A percentile compares a stretch with the other conserved stretches of the same genome.
These are phyloP conservation scores for Cheumatopsyche charites DNA, from an alignment of 1,140 invertebrate species.

Conservation along the genomic window DNA sequence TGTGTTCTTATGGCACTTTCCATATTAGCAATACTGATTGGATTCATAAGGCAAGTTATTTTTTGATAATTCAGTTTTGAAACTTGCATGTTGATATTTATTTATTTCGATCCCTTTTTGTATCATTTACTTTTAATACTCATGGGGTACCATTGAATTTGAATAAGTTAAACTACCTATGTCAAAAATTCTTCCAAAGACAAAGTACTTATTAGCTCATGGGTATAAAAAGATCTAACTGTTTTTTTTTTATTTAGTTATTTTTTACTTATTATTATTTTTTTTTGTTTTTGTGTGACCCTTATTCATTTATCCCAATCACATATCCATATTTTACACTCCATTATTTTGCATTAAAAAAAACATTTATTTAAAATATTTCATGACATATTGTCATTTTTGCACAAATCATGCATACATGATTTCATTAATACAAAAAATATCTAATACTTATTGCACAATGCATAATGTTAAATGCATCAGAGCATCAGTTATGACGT, in stretches of 20 bases:
- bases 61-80: background rate
- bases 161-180: too few relatives aligned
- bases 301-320: background rate
- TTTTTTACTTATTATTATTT: slow-evolving; percentile 27
- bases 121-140: too few relatives aligned
- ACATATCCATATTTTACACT: slow-evolving; percentile 16
- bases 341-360: background rate
- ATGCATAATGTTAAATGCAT: slow-evolving; percentile 21
- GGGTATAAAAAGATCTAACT: too few relatives aligned
- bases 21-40: slow-evolving; percentile 87
- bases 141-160: too few relatives aligned
- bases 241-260: slow-evolving; percentile 27
- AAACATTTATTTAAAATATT: background rate
- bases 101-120: slow-evolving; percentile 5
- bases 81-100: slow-evolving; percentile 18
- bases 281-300: slow-evolving; percentile 52
- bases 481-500: slow-evolving; percentile 61
- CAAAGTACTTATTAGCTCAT: too few relatives aligned
- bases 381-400: too few relatives aligned
- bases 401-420: too few relatives aligned
- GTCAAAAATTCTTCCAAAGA: too few relatives aligned
- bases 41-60: slow-evolving; percentile 77
- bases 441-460: background rate
- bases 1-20: slow-evolving; percentile 85
- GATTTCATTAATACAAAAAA: background rate